These are phyloP conservation scores for Hyperopisus bebe DNA, from an alignment of 2,113 vertebrate species.

Conservation along the genomic window DNA sequence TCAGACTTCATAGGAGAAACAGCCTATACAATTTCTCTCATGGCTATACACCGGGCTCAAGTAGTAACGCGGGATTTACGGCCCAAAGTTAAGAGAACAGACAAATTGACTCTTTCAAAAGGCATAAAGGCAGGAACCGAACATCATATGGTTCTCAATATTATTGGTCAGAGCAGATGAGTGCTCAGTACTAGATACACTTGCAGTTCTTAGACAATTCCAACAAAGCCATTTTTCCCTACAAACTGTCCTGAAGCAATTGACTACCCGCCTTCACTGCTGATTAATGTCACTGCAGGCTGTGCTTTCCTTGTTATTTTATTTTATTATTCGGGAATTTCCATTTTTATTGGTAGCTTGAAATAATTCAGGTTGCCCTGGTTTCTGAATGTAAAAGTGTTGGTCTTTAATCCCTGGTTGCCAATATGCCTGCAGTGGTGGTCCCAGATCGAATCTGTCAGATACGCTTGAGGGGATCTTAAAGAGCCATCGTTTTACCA, in stretches of 20 bases:
- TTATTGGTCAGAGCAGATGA: background rate
- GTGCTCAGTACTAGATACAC: background rate
- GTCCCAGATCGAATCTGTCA: background rate
- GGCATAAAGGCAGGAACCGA: background rate
- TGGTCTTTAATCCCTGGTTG: background rate
- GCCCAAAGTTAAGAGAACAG: background rate
- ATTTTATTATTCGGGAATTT: background rate
- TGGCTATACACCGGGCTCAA: no score
- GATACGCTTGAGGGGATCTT: background rate
- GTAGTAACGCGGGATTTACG: no score
- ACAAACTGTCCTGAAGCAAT: background rate
- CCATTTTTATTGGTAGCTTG: background rate
- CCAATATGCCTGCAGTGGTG: background rate
- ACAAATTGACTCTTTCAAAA: background rate
- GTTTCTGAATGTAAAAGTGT: background rate
- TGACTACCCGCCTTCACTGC: background rate
- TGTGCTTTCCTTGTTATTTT: background rate
- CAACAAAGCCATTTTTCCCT: background rate
- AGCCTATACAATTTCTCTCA: background rate
- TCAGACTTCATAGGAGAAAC: background rate
- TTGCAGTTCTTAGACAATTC: background rate
- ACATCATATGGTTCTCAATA: background rate
- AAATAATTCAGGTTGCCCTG: background rate
- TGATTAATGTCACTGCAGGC: background rate
- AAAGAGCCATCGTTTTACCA: background rate